These are phyloP conservation scores for Crotalus helleri DNA, from an alignment of 2,113 vertebrate genomes.

Conservation along the genomic window DNA sequence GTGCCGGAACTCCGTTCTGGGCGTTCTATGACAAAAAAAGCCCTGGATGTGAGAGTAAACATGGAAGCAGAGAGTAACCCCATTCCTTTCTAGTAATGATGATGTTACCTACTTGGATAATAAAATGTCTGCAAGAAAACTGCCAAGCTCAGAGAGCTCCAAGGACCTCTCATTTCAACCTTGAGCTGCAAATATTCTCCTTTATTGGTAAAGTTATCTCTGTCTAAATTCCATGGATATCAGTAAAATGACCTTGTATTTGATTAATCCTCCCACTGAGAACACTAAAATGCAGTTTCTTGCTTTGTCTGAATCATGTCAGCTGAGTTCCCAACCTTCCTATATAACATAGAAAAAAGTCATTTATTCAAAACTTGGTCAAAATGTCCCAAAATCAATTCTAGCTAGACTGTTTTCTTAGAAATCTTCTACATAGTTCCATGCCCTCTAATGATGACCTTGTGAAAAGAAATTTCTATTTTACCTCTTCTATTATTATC, in stretches of 20 bases:
- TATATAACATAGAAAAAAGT: background rate
- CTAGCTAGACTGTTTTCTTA: background rate
- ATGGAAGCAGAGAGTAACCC: too few species aligned
- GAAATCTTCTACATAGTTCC: constrained; percentile 4
- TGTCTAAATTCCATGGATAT: background rate
- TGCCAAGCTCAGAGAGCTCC: too few species aligned
- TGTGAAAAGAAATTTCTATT: background rate
- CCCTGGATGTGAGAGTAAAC: too few species aligned
- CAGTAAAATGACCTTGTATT: background rate
- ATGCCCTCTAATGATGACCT: background rate
- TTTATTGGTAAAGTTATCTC: background rate
- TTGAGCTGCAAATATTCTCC: too few species aligned
- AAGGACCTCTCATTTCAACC: too few species aligned
- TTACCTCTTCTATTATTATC: background rate
- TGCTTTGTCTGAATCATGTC: background rate
- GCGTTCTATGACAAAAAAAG: too few species aligned
- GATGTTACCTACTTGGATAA: too few species aligned
- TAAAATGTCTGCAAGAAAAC: too few species aligned
- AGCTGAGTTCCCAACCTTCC: background rate
- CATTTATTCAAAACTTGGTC: background rate
- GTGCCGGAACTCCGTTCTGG: too few species aligned
- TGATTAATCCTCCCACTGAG: background rate
- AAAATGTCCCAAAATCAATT: background rate
- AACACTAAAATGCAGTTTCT: background rate
- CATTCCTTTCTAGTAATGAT: too few species aligned